Evolutionary conservation across 2,797 vertebrate genomes (phyloP).

Genomic region (Chlorospingus semifuscus): DNA sequence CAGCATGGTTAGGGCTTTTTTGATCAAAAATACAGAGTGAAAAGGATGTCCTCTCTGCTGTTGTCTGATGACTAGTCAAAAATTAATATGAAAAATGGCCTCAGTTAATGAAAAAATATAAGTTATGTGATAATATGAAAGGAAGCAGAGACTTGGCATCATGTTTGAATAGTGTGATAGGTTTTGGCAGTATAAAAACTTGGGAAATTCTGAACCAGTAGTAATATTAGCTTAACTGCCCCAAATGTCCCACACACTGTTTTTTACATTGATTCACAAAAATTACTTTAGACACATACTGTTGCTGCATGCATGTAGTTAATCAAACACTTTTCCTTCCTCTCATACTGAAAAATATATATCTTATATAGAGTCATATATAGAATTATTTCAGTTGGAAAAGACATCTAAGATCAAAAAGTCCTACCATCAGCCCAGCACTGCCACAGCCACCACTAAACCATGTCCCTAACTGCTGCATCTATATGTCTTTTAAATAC

Average conservation of each 20-base stretch:
- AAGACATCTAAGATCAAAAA: not conserved
- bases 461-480: not conserved
- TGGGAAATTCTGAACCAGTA: not conserved
- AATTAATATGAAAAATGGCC: not conserved
- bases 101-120: not conserved
- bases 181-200: not conserved
- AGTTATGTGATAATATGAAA: not conserved
- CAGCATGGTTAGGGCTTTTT: not conserved
- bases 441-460: not conserved
- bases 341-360: not conserved
- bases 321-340: not conserved
- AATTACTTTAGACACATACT: not conserved
- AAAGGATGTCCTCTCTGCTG: not conserved
- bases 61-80: not conserved
- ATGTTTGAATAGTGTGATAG: not conserved
- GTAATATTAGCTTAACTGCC: not conserved
- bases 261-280: not conserved
- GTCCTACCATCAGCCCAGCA: not conserved
- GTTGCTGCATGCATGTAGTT: not conserved
- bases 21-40: not conserved
- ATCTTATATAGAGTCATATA: not conserved
- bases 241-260: accelerated
- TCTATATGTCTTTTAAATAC: not conserved
- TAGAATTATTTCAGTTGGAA: not conserved
- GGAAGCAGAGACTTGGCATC: not conserved